Conservation (phyloP, 2,888 invertebrate species). For the Dynastes tityus region DNA sequence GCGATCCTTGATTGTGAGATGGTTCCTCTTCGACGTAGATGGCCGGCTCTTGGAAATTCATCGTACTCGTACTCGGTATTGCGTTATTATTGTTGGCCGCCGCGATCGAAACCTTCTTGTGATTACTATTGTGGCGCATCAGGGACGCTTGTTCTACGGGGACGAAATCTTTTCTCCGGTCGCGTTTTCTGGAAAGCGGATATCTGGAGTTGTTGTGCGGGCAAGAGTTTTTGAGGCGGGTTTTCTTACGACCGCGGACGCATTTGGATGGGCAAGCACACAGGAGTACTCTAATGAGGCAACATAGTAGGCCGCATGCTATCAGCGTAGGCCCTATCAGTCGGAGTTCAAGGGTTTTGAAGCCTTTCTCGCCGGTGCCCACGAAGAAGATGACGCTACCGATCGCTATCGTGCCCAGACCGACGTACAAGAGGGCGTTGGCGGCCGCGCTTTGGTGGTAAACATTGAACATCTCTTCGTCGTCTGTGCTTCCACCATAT, state of each 20-base stretch:
- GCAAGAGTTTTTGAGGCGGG: constrained; percentile 72
- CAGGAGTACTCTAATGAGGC: constrained; percentile 86
- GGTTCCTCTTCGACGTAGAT: constrained; percentile 60
- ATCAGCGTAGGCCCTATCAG: constrained; percentile 85
- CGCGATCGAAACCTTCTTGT: constrained; percentile 70
- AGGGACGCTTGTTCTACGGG: constrained; percentile 62
- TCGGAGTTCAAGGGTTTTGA: constrained; percentile 88
- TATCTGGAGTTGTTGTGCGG: constrained; percentile 67
- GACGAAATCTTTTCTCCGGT: constrained; percentile 62
- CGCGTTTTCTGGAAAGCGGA: constrained; percentile 61
- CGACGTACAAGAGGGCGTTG: constrained; percentile 88
- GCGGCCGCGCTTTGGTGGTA: constrained; percentile 86
- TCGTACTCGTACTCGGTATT: constrained; percentile 68
- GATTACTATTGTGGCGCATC: constrained; percentile 65
- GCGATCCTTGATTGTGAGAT: constrained; percentile 51
- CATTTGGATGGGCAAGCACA: constrained; percentile 89
- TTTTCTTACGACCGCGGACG: constrained; percentile 78
- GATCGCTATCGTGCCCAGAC: constrained; percentile 86
- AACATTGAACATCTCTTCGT: constrained; percentile 80
- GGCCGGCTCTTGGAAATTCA: constrained; percentile 58
- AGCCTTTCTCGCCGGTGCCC: constrained; percentile 91
- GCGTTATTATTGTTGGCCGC: constrained; percentile 61
- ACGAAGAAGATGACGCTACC: constrained; percentile 92
- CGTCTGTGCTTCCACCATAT: constrained; percentile 83
- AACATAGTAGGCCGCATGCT: constrained; percentile 86